Base-by-base conservation (phyloP, 2,797 vertebrate genomes). In the Siniperca obscura region DNA sequence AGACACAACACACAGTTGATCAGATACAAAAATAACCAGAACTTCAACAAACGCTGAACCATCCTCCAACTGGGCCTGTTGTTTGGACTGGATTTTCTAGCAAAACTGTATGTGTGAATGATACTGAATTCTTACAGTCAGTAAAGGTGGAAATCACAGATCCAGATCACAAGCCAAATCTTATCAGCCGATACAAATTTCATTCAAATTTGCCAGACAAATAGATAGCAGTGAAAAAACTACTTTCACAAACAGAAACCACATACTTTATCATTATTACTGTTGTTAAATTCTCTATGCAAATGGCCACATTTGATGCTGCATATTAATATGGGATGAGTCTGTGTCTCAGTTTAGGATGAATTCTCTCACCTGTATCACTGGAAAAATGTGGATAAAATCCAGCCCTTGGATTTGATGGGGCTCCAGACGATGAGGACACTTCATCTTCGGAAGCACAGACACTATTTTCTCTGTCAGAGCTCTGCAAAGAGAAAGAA, bases 331-430 rank as follows among this genome's bases (percentile, higher is more conserved):
- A 46, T 11, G 66, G 34, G 38, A n/a, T 13, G 27, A 42, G 14
- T 3, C 14, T 50, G 5, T 16, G 11, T 55, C 52, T 56, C 19
- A 22, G 19, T 62, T 42, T 52, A 16, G 50, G 48, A 7, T 53
- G 13, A 44, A 27, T 10, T 17, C 3, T 60, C 80, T 56, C 90
- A 99, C 98, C 96, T 99, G 98, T 42, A 99, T 93, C 72, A 99
- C 98, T 12, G 98, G 98, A 82, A 98, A 99, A 84, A 99, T 98
- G 89, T 99, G 98, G 90, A 99, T 99, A 86, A 99, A 99, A 90
- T 99, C 98, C 92, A 99, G 86, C 3, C 98, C 98, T 86, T 99
- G 98, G 92, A 99, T 99, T 89, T 99, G 98, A 96, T 99, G 98
- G 13, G 98, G 98, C 86, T 99, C 98, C 88, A 99, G 92, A 27